A percentile compares a stretch with the other conserved stretches of the same genome.
phyloP scores from a whole-genome alignment of 2,797 vertebrate genomes.

The Cynodonichthys magdalenae region DNA sequence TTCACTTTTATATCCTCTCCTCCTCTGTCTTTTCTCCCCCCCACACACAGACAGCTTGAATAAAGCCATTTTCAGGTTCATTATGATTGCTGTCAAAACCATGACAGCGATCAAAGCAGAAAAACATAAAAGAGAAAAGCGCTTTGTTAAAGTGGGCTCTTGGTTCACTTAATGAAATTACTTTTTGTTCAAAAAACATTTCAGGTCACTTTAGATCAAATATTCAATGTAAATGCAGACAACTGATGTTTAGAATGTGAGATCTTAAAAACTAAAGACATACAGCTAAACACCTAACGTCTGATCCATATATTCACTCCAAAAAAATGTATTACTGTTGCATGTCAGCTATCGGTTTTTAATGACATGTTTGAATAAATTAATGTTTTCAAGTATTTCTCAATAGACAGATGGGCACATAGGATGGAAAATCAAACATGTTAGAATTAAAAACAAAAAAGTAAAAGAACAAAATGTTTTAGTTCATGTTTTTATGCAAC shows the following conservation, averaged over 20 bases:
- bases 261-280: too few species aligned
- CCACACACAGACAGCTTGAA: neutral
- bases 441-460: neutral
- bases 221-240: too few species aligned
- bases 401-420: too few species aligned
- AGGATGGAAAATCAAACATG: neutral
- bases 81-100: constrained; percentile 45
- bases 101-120: constrained; percentile 26
- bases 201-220: too few species aligned
- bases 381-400: too few species aligned
- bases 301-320: too few species aligned
- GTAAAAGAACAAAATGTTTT: neutral
- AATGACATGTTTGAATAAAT: too few species aligned
- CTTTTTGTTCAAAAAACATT: neutral
- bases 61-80: constrained; percentile 1
- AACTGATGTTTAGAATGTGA: too few species aligned
- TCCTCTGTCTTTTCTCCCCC: neutral
- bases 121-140: constrained; percentile 3
- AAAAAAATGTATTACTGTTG: too few species aligned
- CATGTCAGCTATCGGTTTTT: too few species aligned
- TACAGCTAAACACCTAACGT: too few species aligned
- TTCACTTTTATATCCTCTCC: constrained; percentile 44
- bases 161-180: neutral
- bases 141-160: neutral
- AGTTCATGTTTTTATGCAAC: neutral